Percentiles rank a stretch among this genome's conserved stretches.
Evolutionary conservation across 2,113 vertebrate genomes (phyloP).

Genomic region (rat (Rattus norvegicus)): DNA sequence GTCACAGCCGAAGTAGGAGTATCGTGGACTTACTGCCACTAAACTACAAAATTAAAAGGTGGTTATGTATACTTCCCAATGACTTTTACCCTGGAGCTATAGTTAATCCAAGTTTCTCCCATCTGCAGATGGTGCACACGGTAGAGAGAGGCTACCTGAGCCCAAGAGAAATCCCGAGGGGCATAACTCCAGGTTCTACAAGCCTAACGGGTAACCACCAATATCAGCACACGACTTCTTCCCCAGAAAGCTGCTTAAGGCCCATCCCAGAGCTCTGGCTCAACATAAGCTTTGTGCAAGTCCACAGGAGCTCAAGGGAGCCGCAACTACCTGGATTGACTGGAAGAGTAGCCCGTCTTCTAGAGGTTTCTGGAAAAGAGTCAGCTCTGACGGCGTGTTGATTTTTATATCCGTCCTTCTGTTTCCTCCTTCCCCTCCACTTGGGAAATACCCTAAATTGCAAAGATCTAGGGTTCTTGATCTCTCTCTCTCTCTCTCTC

Average conservation of each 20-base stretch:
- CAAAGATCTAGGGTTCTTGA: constrained; percentile 82
- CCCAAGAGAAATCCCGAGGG: constrained; percentile 90
- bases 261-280: constrained; percentile 82
- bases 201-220: constrained; percentile 78
- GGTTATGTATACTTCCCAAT: not conserved
- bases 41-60: not conserved
- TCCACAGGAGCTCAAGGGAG: not conserved
- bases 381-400: not conserved
- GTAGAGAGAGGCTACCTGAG: constrained; percentile 88
- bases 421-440: constrained; percentile 83
- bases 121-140: constrained; percentile 92
- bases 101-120: constrained; percentile 85
- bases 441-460: constrained; percentile 86
- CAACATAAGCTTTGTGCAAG: not conserved
- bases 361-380: constrained; percentile 50
- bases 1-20: not conserved
- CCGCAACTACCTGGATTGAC: not conserved
- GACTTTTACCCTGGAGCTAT: not conserved
- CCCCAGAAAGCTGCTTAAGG: constrained; percentile 93
- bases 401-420: not conserved
- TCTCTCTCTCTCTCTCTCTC: not conserved
- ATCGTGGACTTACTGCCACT: not conserved
- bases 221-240: constrained; percentile 84
- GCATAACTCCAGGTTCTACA: not conserved
- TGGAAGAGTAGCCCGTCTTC: constrained; percentile 43